These are phyloP conservation scores for Apodemia hepburni DNA, from an alignment of 2,888 invertebrate genomes.

Conservation along the genomic window DNA sequence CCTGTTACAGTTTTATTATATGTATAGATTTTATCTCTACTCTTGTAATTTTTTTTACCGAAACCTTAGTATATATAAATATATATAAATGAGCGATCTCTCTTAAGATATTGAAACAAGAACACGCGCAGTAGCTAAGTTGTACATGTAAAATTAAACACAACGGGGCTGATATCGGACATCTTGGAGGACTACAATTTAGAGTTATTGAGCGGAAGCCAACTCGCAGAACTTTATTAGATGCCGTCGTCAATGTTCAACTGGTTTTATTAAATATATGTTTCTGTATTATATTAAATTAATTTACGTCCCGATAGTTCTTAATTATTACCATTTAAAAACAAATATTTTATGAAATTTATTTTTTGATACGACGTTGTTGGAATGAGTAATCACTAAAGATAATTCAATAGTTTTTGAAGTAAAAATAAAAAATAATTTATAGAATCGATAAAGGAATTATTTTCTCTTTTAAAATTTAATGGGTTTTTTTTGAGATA, in stretches of 20 bases:
- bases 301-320: no score
- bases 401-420: no score
- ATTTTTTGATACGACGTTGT: no score
- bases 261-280: constrained; percentile 20
- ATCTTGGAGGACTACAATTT: constrained; percentile 16
- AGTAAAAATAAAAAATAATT: no score
- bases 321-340: no score
- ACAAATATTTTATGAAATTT: no score
- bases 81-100: constrained; percentile 1
- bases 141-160: constrained; percentile 8
- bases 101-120: constrained; percentile 4
- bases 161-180: constrained; percentile 7
- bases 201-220: constrained; percentile 17
- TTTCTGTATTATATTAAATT: background rate
- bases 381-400: no score
- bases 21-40: no score
- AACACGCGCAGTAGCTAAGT: constrained; percentile 7
- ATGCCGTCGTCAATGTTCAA: constrained; percentile 21
- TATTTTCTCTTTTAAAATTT: no score
- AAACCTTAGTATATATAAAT: background rate
- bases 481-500: no score
- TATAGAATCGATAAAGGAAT: no score
- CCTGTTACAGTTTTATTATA: no score
- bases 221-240: constrained; percentile 21
- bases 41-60: background rate